Conservation (phyloP, 2,113 vertebrate species). For the Arizona elegans region DNA sequence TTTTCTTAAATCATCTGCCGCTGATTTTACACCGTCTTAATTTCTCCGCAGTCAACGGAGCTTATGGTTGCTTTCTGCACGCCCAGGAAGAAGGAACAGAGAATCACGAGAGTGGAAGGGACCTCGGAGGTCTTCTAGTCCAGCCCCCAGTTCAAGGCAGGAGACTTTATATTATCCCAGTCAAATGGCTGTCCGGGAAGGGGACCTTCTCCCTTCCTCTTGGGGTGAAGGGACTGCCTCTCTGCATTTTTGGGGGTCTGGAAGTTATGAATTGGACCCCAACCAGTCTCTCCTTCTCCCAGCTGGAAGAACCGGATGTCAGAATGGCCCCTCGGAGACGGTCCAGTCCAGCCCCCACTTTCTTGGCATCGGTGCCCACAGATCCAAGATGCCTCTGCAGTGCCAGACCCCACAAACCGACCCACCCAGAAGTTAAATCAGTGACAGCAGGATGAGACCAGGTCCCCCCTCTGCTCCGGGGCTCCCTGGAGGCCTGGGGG, state of each 20-base stretch:
- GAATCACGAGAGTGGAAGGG: neutral
- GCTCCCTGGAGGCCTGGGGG: no score
- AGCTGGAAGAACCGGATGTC: neutral
- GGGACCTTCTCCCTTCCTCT: no score
- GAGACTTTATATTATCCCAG: neutral
- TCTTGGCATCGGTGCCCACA: no score
- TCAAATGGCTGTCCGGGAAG: neutral
- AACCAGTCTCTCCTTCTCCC: neutral
- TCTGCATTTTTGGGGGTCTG: neutral
- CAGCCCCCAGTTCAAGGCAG: neutral
- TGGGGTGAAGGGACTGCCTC: neutral
- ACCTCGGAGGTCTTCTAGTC: neutral
- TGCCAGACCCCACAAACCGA: accelerated
- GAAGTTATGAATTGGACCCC: neutral
- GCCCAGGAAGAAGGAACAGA: neutral
- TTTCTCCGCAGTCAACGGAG: constrained; percentile 40
- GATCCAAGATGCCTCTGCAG: neutral
- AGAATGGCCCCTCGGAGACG: accelerated
- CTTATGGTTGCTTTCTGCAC: constrained; percentile 24
- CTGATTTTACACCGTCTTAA: constrained; percentile 40
- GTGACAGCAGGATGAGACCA: no score
- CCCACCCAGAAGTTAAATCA: no score
- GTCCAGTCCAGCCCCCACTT: neutral
- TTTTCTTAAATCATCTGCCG: constrained; percentile 52
- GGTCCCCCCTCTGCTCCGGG: neutral